A percentile compares a stretch with the other conserved stretches of the same genome.
These are phyloP conservation scores for Oryctolagus cuniculus DNA, from an alignment of 2,113 vertebrate species.

Conservation along the genomic window mOryCun1.1 NC_091436.1:55086501-55087000, in stretches of 20 bases:
- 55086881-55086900: background rate
- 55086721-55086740: conserved; percentile 12
- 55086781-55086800: background rate
- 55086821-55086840: background rate
- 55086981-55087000: background rate
- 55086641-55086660: background rate
- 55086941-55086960: background rate
- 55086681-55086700: background rate
- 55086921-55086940: background rate
- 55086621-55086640: background rate
- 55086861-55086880: background rate
- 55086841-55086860: background rate
- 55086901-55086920: conserved; percentile 1
- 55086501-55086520: background rate
- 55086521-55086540: background rate
- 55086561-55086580: background rate
- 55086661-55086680: background rate
- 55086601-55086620: background rate
- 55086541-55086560: background rate
- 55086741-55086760: background rate
- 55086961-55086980: background rate
- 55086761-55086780: background rate
- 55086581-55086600: background rate
- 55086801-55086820: background rate
- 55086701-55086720: background rate